phyloP scores from a whole-genome alignment of 2,888 invertebrate species.

The Xestia rhomboidea region DNA sequence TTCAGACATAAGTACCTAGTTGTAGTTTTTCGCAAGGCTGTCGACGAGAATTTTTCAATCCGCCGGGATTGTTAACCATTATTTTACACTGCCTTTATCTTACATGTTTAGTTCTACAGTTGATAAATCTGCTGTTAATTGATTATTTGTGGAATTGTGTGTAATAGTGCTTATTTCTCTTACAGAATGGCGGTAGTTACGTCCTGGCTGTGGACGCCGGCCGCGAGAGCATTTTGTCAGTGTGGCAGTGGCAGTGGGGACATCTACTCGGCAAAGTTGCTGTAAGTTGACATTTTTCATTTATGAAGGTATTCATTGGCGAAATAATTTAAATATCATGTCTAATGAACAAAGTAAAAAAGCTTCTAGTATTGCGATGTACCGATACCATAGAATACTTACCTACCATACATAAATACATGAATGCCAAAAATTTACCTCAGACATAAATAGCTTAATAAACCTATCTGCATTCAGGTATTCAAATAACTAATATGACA shows the following conservation, averaged over 20 bases:
- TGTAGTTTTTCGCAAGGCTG: too few species aligned
- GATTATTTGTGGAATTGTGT: too few species aligned
- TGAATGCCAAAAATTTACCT: conserved; percentile 45
- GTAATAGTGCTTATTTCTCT: not conserved
- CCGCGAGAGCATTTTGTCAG: conserved; percentile 96
- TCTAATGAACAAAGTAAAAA: too few species aligned
- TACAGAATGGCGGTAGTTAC: conserved; percentile 96
- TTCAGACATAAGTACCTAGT: too few species aligned
- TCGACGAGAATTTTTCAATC: too few species aligned
- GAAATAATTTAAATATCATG: too few species aligned
- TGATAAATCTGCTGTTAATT: too few species aligned
- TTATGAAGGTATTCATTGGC: too few species aligned
- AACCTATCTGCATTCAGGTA: conserved; percentile 43
- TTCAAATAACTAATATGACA: conserved; percentile 46
- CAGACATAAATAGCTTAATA: conserved; percentile 7
- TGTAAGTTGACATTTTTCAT: conserved; percentile 87
- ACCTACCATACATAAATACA: conserved; percentile 15
- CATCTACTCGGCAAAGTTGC: conserved; percentile 98
- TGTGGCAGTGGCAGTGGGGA: conserved; percentile 99
- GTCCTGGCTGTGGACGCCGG: conserved; percentile 97
- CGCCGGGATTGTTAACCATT: not conserved
- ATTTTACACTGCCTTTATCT: not conserved
- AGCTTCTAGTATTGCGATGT: too few species aligned
- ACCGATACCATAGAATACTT: not conserved
- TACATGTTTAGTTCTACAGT: too few species aligned